A percentile compares a stretch with the other conserved stretches of the same genome.
These are phyloP conservation scores for Phoebastria nigripes DNA, from an alignment of 2,797 vertebrate species.

Conservation along the genomic window DNA sequence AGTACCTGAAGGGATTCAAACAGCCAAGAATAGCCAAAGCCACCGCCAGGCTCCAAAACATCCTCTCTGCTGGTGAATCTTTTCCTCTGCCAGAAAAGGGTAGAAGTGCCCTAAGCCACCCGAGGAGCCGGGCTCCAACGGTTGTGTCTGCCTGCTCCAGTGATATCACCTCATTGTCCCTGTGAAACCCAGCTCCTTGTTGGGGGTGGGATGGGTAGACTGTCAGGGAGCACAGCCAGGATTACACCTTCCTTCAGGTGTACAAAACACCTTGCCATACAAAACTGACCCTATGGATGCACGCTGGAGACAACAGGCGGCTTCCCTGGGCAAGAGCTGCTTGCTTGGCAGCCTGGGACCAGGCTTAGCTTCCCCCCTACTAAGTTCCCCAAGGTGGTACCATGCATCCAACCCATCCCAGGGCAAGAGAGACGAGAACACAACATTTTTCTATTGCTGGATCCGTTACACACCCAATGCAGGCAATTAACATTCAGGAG, in stretches of 20 bases:
- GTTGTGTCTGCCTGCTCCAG: neutral
- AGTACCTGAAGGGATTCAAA: neutral
- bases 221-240: neutral
- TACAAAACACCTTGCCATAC: neutral
- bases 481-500: neutral
- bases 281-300: neutral
- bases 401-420: neutral
- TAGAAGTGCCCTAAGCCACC: neutral
- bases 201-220: neutral
- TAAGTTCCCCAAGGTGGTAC: neutral
- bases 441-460: neutral
- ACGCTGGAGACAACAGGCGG: neutral
- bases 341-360: neutral
- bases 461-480: neutral
- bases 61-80: neutral
- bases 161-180: neutral
- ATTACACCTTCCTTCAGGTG: neutral
- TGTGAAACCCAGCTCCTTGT: neutral
- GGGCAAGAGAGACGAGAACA: neutral
- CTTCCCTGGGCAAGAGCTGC: neutral
- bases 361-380: neutral
- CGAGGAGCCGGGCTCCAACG: neutral
- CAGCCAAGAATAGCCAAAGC: neutral
- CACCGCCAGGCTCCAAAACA: rapidly evolving
- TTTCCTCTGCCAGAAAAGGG: neutral